Evolutionary conservation across 2,888 invertebrate genomes (phyloP).

Genomic region (Drosophila yooni): DNA sequence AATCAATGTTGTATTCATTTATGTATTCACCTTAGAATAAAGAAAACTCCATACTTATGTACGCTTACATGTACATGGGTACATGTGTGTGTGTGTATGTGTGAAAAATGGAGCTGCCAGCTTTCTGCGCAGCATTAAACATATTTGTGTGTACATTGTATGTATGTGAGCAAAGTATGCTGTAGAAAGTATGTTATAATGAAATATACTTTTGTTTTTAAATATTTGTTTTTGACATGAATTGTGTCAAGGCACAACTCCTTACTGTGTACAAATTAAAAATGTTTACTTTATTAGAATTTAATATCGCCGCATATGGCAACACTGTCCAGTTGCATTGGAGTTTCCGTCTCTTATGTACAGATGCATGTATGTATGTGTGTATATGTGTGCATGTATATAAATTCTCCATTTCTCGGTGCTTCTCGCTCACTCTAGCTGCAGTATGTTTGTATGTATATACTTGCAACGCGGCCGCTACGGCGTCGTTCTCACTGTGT

Average conservation of each 20-base stretch:
- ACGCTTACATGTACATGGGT: neutral
- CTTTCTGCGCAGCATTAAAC: conserved; percentile 42
- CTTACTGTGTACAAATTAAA: conserved; percentile 16
- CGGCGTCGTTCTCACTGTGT: conserved; percentile 51
- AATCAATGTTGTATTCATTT: conserved; percentile 7
- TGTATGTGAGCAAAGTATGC: neutral
- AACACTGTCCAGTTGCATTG: conserved; percentile 50
- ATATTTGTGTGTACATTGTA: conserved; percentile 6
- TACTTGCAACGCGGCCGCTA: conserved; percentile 46
- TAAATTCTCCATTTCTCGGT: conserved; percentile 19
- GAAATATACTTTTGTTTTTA: neutral
- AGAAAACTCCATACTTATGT: conserved; percentile 17
- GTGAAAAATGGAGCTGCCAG: conserved; percentile 32
- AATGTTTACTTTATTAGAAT: conserved; percentile 25
- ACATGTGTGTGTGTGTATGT: neutral
- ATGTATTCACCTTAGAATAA: conserved; percentile 9
- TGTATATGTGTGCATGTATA: conserved; percentile 4
- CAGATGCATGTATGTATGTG: conserved; percentile 22
- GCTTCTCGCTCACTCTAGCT: conserved; percentile 24
- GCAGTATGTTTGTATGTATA: conserved; percentile 34
- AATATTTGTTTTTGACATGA: neutral
- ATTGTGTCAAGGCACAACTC: conserved; percentile 1
- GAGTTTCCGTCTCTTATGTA: conserved; percentile 45
- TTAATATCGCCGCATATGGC: conserved; percentile 41
- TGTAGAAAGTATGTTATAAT: neutral